Evolutionary conservation across 2,113 vertebrate genomes (phyloP), one percentile per base, ranked within the genome.

Genomic region (Solenodon paradoxus): DNA sequence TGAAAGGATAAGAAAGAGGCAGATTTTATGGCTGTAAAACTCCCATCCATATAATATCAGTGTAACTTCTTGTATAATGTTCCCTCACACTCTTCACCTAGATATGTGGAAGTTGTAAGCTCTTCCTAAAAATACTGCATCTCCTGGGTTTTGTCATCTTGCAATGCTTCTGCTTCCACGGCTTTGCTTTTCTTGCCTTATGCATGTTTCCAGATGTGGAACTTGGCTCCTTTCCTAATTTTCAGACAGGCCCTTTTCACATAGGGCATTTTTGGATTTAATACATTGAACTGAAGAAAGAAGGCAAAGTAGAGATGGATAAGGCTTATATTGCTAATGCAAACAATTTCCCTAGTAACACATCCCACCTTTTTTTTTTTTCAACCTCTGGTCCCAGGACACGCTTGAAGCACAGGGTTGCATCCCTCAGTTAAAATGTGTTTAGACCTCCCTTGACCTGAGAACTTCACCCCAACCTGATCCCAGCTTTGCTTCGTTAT

Each of bases 401-500:
- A n/a, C n/a, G n/a, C n/a, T n/a, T n/a, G n/a, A n/a, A n/a, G n/a
- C n/a, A n/a, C n/a, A n/a, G n/a, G n/a, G n/a, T n/a, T n/a, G n/a
- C n/a, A n/a, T n/a, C n/a, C n/a, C n/a, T n/a, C n/a, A n/a, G n/a
- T n/a, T n/a, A n/a, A 69, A 91, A 45, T 71, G 80, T 90, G 81
- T 92, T 85, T 61, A 72, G 66, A 74, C 32, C n/a, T 77, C 78
- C 68, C 75, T 75, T 81, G 72, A 83, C 78, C 74, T 10, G 35
- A 71, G 77, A 35, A 20, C 59, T 64, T 94, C 75, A 61, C 63
- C 71, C 42, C n/a, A 10, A 64, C 38, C 79, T 51, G 55, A 68
- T 66, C 78, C 81, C 78, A 85, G 64, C 90, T 84, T 85, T 64
- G 59, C 82, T 84, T 61, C 55, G 59, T 80, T 93, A 53, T 72